A percentile compares a stretch with the other conserved stretches of the same genome.
Conservation (phyloP, 2,113 vertebrate genomes). For the Recurvirostra avosetta region DNA sequence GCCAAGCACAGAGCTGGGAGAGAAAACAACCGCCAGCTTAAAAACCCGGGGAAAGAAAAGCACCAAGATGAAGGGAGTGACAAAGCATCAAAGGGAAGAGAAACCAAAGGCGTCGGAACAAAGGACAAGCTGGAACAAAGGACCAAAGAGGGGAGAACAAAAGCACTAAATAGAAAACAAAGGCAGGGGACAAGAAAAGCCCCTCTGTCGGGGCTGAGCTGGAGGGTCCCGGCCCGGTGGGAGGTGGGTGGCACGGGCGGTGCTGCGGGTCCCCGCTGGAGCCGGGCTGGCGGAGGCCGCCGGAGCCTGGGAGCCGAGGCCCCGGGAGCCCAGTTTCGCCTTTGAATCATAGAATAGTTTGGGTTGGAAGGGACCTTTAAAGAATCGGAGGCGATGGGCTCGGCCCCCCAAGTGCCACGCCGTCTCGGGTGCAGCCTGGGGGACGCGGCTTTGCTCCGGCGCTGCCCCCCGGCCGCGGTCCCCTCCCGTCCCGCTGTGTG, state of each 20-base stretch:
- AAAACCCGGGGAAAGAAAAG: constrained; percentile 41
- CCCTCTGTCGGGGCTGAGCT: constrained; percentile 15
- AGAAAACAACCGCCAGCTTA: constrained; percentile 20
- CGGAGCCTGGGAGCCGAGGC: not conserved
- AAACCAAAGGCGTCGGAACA: constrained; percentile 62
- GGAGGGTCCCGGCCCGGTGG: not conserved
- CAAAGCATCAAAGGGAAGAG: constrained; percentile 68
- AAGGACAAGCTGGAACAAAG: constrained; percentile 66
- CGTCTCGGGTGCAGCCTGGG: not conserved
- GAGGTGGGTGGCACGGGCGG: constrained; percentile 33
- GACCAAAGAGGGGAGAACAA: constrained; percentile 60
- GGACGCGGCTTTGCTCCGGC: not conserved
- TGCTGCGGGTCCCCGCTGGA: not conserved
- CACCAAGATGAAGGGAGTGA: constrained; percentile 67
- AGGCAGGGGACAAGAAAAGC: constrained; percentile 50
- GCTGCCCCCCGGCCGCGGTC: not conserved
- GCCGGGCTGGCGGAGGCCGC: not conserved
- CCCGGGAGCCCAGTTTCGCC: not conserved
- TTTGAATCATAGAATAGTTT: not conserved
- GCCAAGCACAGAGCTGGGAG: not conserved
- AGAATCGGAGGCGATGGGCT: not conserved
- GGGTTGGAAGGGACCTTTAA: not conserved
- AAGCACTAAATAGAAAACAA: constrained; percentile 58
- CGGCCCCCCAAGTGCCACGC: not conserved
- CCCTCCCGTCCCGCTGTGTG: not conserved